A percentile compares a stretch with the other conserved stretches of the same genome.
phyloP scores from a whole-genome alignment of 1,140 invertebrate species.

The Drosophila mojavensis region DNA sequence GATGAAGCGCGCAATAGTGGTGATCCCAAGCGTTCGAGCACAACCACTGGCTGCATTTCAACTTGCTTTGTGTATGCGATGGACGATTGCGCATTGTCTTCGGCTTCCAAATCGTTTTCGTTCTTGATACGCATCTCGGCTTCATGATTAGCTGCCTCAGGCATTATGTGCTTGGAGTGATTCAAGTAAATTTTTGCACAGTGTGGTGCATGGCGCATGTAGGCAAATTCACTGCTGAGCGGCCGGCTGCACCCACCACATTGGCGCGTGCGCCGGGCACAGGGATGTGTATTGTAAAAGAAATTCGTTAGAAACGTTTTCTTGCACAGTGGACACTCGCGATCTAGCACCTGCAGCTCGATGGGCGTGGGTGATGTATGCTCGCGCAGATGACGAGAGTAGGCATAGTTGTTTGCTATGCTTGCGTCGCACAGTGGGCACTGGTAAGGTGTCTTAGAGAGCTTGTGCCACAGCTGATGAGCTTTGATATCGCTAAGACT shows the following conservation, averaged over 20 bases:
- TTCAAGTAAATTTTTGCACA: constrained; percentile 72
- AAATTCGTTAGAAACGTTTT: constrained; percentile 74
- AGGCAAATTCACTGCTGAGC: constrained; percentile 55
- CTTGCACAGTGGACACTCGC: constrained; percentile 73
- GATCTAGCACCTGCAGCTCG: constrained; percentile 62
- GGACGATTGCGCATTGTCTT: constrained; percentile 35
- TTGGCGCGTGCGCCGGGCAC: constrained; percentile 66
- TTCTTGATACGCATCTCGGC: constrained; percentile 70
- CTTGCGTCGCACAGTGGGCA: constrained; percentile 64
- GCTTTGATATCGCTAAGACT: constrained; percentile 71
- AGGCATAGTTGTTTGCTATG: constrained; percentile 64
- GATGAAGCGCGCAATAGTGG: constrained; percentile 44
- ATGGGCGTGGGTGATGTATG: constrained; percentile 56
- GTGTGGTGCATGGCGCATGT: constrained; percentile 65
- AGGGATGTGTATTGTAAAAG: constrained; percentile 78
- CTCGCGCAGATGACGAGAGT: constrained; percentile 66
- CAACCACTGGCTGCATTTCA: constrained; percentile 69
- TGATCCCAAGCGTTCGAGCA: constrained; percentile 66
- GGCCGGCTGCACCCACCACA: constrained; percentile 73
- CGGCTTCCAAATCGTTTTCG: constrained; percentile 63
- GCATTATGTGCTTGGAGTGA: constrained; percentile 73
- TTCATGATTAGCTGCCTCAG: constrained; percentile 55
- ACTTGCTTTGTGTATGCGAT: constrained; percentile 29
- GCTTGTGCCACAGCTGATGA: constrained; percentile 81
- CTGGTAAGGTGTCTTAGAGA: constrained; percentile 76